Percentiles rank a stretch among this genome's conserved stretches.
Evolutionary conservation across 2,888 invertebrate genomes (phyloP).

Genomic region (Aromia moschata): DNA sequence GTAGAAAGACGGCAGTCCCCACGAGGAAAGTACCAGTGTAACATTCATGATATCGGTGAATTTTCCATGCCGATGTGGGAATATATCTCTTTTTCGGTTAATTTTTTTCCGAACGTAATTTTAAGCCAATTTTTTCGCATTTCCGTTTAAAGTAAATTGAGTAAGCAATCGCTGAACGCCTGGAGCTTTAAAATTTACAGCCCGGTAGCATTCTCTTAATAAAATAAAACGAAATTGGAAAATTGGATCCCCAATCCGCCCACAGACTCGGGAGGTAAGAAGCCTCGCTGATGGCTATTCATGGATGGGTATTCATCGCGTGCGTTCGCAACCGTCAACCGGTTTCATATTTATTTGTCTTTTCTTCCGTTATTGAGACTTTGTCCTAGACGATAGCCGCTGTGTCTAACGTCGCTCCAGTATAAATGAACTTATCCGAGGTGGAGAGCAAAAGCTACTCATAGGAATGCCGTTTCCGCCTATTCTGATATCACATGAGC

Average conservation of each 20-base stretch:
- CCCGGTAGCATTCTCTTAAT: constrained; percentile 14
- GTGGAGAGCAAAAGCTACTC: constrained; percentile 15
- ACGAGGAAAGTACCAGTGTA: background rate
- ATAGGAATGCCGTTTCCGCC: constrained; percentile 13
- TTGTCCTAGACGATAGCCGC: background rate
- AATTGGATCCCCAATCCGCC: constrained; percentile 17
- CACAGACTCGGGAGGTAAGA: constrained; percentile 9
- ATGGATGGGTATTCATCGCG: constrained; percentile 22
- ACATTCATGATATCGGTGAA: background rate
- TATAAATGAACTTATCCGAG: constrained; percentile 9
- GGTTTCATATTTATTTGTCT: constrained; percentile 21
- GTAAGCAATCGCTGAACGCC: constrained; percentile 15
- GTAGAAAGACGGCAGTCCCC: too few relatives aligned
- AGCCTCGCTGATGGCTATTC: background rate
- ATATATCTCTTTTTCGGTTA: background rate
- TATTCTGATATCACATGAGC: background rate
- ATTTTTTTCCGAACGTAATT: background rate
- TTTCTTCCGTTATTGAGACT: constrained; percentile 12
- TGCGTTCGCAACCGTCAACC: constrained; percentile 21
- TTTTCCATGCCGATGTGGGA: background rate
- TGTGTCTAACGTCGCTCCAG: constrained; percentile 9
- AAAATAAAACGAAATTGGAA: constrained; percentile 21
- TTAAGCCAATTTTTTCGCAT: background rate
- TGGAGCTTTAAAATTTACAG: constrained; percentile 16
- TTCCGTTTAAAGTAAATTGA: background rate